These are phyloP conservation scores for Drosophila azteca DNA, from an alignment of 1,140 invertebrate species.

Conservation along the genomic window DNA sequence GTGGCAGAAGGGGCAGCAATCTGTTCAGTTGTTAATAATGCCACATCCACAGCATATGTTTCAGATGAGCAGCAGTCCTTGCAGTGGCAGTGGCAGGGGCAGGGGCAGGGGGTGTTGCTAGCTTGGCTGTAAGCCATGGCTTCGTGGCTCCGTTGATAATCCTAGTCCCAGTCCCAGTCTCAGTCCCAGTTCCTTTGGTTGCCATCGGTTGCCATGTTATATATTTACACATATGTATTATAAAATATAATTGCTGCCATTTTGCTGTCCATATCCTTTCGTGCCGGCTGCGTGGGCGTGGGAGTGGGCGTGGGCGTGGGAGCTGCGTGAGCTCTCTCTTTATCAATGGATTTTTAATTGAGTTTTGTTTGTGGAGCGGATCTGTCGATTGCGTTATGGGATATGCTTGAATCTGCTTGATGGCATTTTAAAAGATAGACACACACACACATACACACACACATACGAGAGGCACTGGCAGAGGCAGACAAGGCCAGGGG, in stretches of 20 bases:
- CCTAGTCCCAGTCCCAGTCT: background rate
- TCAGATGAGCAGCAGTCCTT: background rate
- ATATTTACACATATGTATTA: constrained; percentile 2
- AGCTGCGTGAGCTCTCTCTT: background rate
- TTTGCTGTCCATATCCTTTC: background rate
- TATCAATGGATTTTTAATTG: constrained; percentile 48
- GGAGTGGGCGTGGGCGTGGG: no score
- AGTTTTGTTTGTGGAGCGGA: constrained; percentile 20
- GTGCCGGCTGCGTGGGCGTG: no score
- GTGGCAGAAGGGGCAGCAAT: background rate
- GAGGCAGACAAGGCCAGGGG: background rate
- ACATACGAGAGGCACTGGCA: background rate
- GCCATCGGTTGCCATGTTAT: background rate
- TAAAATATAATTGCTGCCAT: constrained; percentile 12
- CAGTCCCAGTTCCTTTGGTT: background rate
- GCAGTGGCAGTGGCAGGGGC: no score
- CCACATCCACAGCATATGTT: constrained; percentile 25
- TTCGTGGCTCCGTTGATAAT: no score
- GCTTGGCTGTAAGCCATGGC: no score
- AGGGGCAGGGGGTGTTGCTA: no score
- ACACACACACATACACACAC: constrained; percentile 3
- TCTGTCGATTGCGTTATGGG: constrained; percentile 3
- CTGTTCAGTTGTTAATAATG: constrained; percentile 33
- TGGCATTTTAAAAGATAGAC: constrained; percentile 20
- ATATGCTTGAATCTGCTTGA: constrained; percentile 19